phyloP scores from a whole-genome alignment of 2,888 invertebrate species.

The Andrena haemorrhoa region DNA sequence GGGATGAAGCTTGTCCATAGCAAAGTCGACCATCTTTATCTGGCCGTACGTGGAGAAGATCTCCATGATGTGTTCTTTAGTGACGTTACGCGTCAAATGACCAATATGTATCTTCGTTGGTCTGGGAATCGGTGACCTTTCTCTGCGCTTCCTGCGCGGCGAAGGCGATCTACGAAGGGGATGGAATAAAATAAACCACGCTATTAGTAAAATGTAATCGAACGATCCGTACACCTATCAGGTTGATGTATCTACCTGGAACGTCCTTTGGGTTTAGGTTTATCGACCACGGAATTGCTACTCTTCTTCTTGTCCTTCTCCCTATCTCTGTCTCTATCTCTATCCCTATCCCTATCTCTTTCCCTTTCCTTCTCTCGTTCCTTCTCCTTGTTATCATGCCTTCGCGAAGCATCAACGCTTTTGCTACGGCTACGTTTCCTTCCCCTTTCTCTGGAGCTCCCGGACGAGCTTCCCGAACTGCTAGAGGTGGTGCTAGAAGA shows the following conservation, averaged over 20 bases:
- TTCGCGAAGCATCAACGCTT: constrained; percentile 81
- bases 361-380: constrained; percentile 85
- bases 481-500: constrained; percentile 92
- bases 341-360: constrained; percentile 83
- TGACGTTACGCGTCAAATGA: constrained; percentile 95
- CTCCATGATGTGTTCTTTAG: constrained; percentile 95
- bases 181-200: background rate
- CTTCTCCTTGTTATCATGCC: constrained; percentile 85
- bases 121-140: constrained; percentile 95
- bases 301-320: constrained; percentile 84
- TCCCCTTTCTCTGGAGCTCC: constrained; percentile 88
- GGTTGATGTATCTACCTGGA: constrained; percentile 57
- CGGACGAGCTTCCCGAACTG: constrained; percentile 88
- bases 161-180: constrained; percentile 87
- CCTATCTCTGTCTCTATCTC: constrained; percentile 83
- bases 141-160: constrained; percentile 89
- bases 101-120: constrained; percentile 98
- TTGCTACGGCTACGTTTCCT: constrained; percentile 86
- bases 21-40: constrained; percentile 95
- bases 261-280: constrained; percentile 83
- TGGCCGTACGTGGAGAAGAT: constrained; percentile 96
- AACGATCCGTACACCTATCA: too few relatives aligned
- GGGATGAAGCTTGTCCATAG: constrained; percentile 94
- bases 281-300: constrained; percentile 80
- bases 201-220: constrained; percentile 10